Percentiles rank a stretch among this genome's conserved stretches.
These are phyloP conservation scores for Thunnus thynnus DNA, from an alignment of 2,113 vertebrate species.

Conservation along the genomic window DNA sequence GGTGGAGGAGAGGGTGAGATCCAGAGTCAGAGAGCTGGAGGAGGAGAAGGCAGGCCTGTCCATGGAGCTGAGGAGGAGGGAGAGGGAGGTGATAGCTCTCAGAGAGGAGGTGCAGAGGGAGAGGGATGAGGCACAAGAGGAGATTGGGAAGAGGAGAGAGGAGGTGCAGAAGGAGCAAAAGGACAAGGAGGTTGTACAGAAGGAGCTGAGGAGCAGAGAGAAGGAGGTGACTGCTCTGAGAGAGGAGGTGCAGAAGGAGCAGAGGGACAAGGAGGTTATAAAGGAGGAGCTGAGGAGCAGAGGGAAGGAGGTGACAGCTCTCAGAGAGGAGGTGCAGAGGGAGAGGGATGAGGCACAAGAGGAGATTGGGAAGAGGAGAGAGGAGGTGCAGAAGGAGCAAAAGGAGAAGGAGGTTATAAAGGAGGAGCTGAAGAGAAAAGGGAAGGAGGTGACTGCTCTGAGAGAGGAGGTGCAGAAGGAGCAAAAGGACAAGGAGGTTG, in stretches of 20 bases:
- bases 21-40: constrained; percentile 39
- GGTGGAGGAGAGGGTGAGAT: constrained; percentile 44
- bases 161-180: constrained; percentile 36
- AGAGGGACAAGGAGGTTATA: no score
- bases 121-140: constrained; percentile 29
- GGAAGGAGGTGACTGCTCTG: constrained; percentile 6
- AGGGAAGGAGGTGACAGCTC: constrained; percentile 18
- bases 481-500: no score
- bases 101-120: constrained; percentile 60
- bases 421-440: not conserved
- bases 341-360: not conserved
- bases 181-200: constrained; percentile 11
- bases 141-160: constrained; percentile 22
- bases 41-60: constrained; percentile 39
- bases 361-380: constrained; percentile 5
- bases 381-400: constrained; percentile 11
- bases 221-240: constrained; percentile 21
- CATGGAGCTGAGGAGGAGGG: constrained; percentile 24
- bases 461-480: no score
- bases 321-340: constrained; percentile 25
- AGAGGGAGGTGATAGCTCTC: constrained; percentile 50
- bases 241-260: constrained; percentile 18
- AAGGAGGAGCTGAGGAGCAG: not conserved
- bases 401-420: no score
- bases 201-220: not conserved